These are phyloP conservation scores for Sthenelais limicola DNA, from an alignment of 2,888 invertebrate genomes.

Conservation along the genomic window DNA sequence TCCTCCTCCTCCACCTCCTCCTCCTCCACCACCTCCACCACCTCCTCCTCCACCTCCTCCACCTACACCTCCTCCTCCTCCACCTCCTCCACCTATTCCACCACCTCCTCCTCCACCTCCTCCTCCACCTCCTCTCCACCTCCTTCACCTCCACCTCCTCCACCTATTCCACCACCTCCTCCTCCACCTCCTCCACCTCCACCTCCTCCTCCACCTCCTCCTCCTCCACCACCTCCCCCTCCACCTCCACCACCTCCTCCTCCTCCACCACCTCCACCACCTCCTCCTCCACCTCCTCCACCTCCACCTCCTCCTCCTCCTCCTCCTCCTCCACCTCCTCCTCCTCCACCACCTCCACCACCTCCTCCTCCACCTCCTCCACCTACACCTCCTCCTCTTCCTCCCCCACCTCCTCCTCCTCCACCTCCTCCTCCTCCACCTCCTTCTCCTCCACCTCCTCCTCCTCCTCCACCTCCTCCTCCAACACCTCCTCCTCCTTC, in stretches of 20 bases:
- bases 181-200: constrained; percentile 19
- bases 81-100: too few species aligned
- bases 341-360: not conserved
- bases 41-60: constrained; percentile 23
- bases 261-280: constrained; percentile 20
- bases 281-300: not conserved
- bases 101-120: too few species aligned
- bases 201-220: constrained; percentile 32
- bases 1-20: not conserved
- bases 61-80: too few species aligned
- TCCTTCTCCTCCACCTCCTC: too few species aligned
- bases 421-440: not conserved
- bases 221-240: constrained; percentile 27
- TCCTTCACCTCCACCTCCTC: too few species aligned
- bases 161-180: too few species aligned
- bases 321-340: constrained; percentile 25
- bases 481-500: too few species aligned
- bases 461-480: too few species aligned
- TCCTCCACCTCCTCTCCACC: not conserved
- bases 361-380: too few species aligned
- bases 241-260: constrained; percentile 5
- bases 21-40: not conserved
- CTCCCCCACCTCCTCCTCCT: not conserved
- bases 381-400: too few species aligned
- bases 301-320: constrained; percentile 30